phyloP scores from a whole-genome alignment of 2,113 vertebrate genomes.

The Petroica traversi region DNA sequence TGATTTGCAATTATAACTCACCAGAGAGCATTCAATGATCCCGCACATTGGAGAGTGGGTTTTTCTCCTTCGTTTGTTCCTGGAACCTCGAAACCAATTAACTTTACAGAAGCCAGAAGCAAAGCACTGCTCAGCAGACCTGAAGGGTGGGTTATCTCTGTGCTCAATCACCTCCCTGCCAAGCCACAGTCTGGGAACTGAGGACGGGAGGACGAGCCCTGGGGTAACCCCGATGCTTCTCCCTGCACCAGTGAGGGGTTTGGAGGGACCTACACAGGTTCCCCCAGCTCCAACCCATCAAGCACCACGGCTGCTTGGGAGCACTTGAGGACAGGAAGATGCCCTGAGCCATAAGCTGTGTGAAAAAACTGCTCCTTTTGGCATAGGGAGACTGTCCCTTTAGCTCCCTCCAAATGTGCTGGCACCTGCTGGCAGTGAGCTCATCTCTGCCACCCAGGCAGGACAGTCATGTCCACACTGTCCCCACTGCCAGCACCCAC shows the following conservation, averaged over 20 bases:
- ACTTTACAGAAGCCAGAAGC: constrained; percentile 68
- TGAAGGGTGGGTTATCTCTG: constrained; percentile 43
- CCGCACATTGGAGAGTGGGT: constrained; percentile 10
- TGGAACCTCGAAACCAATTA: constrained; percentile 71
- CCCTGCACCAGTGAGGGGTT: rapidly evolving
- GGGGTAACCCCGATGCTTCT: not conserved
- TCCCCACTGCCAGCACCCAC: not conserved
- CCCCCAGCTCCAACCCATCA: not conserved
- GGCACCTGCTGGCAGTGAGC: not conserved
- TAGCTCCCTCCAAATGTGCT: not conserved
- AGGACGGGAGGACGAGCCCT: not conserved
- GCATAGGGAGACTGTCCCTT: rapidly evolving
- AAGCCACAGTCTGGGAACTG: not conserved
- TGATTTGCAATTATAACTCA: constrained; percentile 66
- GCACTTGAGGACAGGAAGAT: not conserved
- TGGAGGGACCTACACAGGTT: not conserved
- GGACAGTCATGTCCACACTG: not conserved
- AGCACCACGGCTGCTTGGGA: not conserved
- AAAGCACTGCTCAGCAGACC: constrained; percentile 27
- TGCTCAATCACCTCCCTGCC: not conserved
- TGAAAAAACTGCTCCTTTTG: not conserved
- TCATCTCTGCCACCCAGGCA: not conserved
- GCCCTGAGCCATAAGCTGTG: not conserved
- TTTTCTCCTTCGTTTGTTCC: constrained; percentile 63
- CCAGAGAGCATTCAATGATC: constrained; percentile 53